Percentiles rank a stretch among this genome's conserved stretches.
phyloP scores from a whole-genome alignment of 1,140 invertebrate species.

The Holotrichia oblita region DNA sequence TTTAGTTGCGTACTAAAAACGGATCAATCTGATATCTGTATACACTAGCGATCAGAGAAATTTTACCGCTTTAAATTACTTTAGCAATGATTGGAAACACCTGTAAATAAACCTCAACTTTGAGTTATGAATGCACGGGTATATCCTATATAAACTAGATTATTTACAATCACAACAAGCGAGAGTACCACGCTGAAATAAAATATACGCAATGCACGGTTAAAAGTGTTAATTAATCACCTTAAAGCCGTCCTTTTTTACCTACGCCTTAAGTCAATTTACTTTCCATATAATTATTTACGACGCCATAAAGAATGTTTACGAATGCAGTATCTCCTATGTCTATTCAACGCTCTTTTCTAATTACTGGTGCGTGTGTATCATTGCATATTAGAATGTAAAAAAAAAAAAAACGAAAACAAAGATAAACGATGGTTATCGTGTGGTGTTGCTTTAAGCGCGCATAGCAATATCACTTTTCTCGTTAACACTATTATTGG shows the following conservation, averaged over 20 bases:
- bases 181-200: neutral
- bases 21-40: too few relatives aligned
- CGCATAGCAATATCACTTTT: neutral
- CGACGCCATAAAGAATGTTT: slow-evolving; percentile 12
- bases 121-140: too few relatives aligned
- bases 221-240: slow-evolving; percentile 14
- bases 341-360: neutral
- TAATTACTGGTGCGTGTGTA: neutral
- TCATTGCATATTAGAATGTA: neutral
- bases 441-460: slow-evolving; percentile 3
- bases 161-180: neutral
- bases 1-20: too few relatives aligned
- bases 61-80: too few relatives aligned
- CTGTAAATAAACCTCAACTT: too few relatives aligned
- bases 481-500: slow-evolving; percentile 16
- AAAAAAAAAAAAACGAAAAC: neutral
- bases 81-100: too few relatives aligned
- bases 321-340: neutral
- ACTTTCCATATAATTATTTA: slow-evolving; percentile 10
- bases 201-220: neutral
- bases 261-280: slow-evolving; percentile 7
- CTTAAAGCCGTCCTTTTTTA: neutral
- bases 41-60: too few relatives aligned
- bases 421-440: neutral
- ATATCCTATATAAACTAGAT: neutral